phyloP scores from a whole-genome alignment of 2,113 vertebrate genomes.

The Petrocephalus microphthalmus region DNA sequence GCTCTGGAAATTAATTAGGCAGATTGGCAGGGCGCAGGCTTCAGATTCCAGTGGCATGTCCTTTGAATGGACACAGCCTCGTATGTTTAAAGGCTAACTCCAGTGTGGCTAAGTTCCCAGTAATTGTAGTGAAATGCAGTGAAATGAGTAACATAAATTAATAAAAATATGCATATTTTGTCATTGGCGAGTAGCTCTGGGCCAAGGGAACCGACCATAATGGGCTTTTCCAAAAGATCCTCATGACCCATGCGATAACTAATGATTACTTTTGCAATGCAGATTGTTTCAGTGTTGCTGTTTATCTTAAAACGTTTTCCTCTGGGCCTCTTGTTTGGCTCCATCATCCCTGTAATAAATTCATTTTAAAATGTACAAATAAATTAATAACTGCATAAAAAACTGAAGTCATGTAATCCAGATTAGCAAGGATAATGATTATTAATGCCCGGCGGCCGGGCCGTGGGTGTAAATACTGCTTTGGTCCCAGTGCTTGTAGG shows the following conservation, averaged over 20 bases:
- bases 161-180: neutral
- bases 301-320: neutral
- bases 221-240: neutral
- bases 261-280: slow-evolving; percentile 9
- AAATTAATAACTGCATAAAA: neutral
- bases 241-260: neutral
- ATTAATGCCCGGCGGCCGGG: neutral
- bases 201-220: neutral
- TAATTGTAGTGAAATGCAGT: neutral
- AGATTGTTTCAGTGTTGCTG: slow-evolving; percentile 1
- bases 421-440: slow-evolving; percentile 9
- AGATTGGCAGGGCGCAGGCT: neutral
- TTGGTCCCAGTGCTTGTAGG: too few species aligned
- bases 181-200: neutral
- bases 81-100: neutral
- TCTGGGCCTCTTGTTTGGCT: neutral
- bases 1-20: neutral
- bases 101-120: neutral
- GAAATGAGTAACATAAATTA: neutral
- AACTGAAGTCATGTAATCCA: slow-evolving; percentile 2
- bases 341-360: slow-evolving; percentile 4
- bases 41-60: neutral
- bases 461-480: neutral
- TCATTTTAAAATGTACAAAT: slow-evolving; percentile 8
- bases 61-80: neutral